phyloP scores from a whole-genome alignment of 2,888 invertebrate genomes.

The Tiphia femorata region DNA sequence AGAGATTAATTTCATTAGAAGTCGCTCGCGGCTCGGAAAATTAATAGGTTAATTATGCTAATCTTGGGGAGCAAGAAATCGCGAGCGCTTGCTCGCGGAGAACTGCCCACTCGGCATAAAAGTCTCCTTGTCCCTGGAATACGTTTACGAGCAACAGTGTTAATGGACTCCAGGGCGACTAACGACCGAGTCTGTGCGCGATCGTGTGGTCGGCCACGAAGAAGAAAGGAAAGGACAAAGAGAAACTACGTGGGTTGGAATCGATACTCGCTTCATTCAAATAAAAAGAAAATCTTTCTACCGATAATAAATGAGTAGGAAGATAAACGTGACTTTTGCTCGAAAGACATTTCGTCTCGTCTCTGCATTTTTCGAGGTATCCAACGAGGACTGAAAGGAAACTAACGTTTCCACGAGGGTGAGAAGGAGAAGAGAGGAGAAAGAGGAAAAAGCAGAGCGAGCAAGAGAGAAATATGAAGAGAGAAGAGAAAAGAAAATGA shows the following conservation, averaged over 20 bases:
- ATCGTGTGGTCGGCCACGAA: background rate
- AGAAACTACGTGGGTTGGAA: too few relatives aligned
- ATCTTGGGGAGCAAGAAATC: background rate
- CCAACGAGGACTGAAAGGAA: too few relatives aligned
- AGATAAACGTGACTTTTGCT: background rate
- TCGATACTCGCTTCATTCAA: too few relatives aligned
- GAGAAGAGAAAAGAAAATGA: too few relatives aligned
- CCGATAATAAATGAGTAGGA: background rate
- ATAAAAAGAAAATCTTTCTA: too few relatives aligned
- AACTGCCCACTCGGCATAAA: background rate
- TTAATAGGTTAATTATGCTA: slow-evolving; percentile 20
- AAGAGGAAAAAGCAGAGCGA: too few relatives aligned
- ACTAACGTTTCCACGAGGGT: too few relatives aligned
- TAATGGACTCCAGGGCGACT: background rate
- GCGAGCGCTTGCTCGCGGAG: background rate
- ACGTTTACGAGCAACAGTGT: background rate
- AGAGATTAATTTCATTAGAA: slow-evolving; percentile 6
- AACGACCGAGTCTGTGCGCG: too few relatives aligned
- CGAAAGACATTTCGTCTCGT: slow-evolving; percentile 1
- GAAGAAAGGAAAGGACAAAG: background rate
- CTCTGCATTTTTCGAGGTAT: slow-evolving; percentile 9
- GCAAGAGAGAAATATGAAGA: too few relatives aligned
- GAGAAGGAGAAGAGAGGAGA: too few relatives aligned
- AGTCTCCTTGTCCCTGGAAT: background rate
- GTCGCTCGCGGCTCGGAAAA: too few relatives aligned